These are phyloP conservation scores for Sitta europaea DNA, from an alignment of 2,113 vertebrate genomes.

Conservation along the genomic window DNA sequence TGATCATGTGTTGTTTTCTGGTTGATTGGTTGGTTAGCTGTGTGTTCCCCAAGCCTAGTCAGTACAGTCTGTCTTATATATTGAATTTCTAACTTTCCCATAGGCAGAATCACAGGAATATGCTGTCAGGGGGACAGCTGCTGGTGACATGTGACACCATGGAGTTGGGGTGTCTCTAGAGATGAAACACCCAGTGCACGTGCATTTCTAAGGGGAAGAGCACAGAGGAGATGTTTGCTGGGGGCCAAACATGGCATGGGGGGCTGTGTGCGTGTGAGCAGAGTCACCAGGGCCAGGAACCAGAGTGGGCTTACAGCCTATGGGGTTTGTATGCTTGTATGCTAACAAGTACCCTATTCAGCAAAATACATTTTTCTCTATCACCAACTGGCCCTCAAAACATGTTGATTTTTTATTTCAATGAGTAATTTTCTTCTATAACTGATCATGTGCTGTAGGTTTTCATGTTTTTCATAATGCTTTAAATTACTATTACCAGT, in stretches of 20 bases:
- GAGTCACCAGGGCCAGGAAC: background rate
- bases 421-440: background rate
- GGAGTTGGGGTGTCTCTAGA: rapidly evolving
- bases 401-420: background rate
- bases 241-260: rapidly evolving
- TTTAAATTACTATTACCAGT: background rate
- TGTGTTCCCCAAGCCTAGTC: background rate
- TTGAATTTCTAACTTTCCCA: background rate
- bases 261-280: background rate
- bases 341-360: background rate
- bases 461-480: background rate
- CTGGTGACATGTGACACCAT: background rate
- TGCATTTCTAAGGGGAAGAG: background rate
- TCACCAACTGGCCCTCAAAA: background rate
- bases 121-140: background rate
- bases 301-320: rapidly evolving
- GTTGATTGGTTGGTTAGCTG: background rate
- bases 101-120: background rate
- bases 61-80: background rate
- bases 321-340: rapidly evolving
- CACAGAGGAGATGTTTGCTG: background rate
- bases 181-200: background rate
- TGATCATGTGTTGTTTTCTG: background rate
- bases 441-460: background rate
- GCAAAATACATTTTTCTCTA: background rate